These are phyloP conservation scores for Orthonyx spaldingii DNA, from an alignment of 2,113 vertebrate species.

Conservation along the genomic window DNA sequence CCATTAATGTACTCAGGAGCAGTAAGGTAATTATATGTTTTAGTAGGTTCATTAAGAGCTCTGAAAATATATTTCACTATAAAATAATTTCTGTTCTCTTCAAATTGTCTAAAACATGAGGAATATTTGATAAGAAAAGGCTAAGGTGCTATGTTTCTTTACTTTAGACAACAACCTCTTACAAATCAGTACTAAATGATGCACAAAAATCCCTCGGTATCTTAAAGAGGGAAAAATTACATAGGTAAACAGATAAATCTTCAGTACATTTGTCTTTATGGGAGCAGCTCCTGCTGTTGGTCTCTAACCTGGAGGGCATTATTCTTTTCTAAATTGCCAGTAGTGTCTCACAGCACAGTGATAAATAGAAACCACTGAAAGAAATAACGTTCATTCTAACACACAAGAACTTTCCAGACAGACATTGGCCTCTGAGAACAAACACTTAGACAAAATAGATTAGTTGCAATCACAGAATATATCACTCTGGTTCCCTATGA, in stretches of 20 bases:
- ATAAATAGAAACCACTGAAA: slow-evolving; percentile 74
- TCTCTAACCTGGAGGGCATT: slow-evolving; percentile 74
- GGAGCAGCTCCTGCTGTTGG: slow-evolving; percentile 69
- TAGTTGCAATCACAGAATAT: slow-evolving; percentile 38
- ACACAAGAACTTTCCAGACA: slow-evolving; percentile 64
- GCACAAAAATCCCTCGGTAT: slow-evolving; percentile 67
- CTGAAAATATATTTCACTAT: neutral
- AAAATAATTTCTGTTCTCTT: slow-evolving; percentile 3
- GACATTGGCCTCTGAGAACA: slow-evolving; percentile 58
- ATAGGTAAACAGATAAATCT: slow-evolving; percentile 78
- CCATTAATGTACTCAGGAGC: slow-evolving; percentile 1
- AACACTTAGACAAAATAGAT: slow-evolving; percentile 63
- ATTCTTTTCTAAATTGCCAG: slow-evolving; percentile 73
- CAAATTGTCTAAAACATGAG: slow-evolving; percentile 49
- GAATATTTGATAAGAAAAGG: slow-evolving; percentile 35
- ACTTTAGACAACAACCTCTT: slow-evolving; percentile 53
- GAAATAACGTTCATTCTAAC: slow-evolving; percentile 62
- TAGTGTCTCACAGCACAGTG: slow-evolving; percentile 64
- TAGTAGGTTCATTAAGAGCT: slow-evolving; percentile 22
- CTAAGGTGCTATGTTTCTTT: slow-evolving; percentile 41
- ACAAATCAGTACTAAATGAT: slow-evolving; percentile 73
- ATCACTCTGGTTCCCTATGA: slow-evolving; percentile 23
- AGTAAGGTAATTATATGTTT: slow-evolving; percentile 41
- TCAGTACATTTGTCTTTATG: slow-evolving; percentile 74
- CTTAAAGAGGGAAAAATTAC: slow-evolving; percentile 71